phyloP scores from a whole-genome alignment of 2,797 vertebrate genomes.

The Argentina silus region DNA sequence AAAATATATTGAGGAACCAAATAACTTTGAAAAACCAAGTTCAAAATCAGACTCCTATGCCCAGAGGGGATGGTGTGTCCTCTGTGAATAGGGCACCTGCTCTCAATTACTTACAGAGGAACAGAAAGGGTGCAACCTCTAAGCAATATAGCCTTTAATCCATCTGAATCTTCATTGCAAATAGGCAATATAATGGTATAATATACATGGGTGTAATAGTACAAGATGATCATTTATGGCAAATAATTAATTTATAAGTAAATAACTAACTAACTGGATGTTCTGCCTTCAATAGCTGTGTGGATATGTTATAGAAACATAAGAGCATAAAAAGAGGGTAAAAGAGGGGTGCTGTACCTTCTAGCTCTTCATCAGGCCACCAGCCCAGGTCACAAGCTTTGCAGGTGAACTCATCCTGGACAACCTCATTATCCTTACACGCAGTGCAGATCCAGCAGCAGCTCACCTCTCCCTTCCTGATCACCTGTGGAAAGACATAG shows the following conservation, averaged over 20 bases:
- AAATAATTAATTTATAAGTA: neutral
- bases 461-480: slow-evolving; percentile 97
- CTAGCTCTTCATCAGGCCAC: slow-evolving; percentile 91
- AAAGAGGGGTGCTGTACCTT: slow-evolving; percentile 76
- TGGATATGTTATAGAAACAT: neutral
- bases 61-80: neutral
- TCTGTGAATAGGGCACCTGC: slow-evolving; percentile 16
- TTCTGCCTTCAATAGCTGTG: neutral
- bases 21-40: slow-evolving; percentile 48
- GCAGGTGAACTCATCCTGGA: slow-evolving; percentile 98
- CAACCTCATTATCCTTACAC: slow-evolving; percentile 96
- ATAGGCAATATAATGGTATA: neutral
- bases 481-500: slow-evolving; percentile 80
- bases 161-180: neutral
- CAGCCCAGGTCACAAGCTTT: slow-evolving; percentile 95
- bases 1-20: neutral
- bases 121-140: neutral
- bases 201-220: neutral
- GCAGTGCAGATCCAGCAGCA: slow-evolving; percentile 99
- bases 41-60: slow-evolving; percentile 14
- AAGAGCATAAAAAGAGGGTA: too few species aligned
- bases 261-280: neutral
- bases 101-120: neutral
- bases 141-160: slow-evolving; percentile 15
- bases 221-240: neutral